These are phyloP conservation scores for Ceratosolen solmsi DNA, from an alignment of 1,140 invertebrate species.

Conservation along the genomic window DNA sequence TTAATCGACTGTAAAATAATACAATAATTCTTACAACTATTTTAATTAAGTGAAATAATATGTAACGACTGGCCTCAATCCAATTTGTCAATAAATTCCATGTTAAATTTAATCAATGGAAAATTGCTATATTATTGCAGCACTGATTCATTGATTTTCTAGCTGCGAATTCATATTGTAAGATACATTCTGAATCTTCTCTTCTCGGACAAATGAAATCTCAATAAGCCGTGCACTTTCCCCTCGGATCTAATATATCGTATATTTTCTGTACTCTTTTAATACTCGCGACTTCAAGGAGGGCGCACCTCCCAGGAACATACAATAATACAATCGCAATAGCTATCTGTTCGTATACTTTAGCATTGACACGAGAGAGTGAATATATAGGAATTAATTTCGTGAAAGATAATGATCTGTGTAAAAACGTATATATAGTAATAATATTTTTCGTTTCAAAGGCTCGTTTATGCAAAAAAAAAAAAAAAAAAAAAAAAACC, in stretches of 20 bases:
- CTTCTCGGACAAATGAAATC: neutral
- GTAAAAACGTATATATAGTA: neutral
- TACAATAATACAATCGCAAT: neutral
- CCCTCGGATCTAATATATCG: neutral
- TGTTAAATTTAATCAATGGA: constrained; percentile 28
- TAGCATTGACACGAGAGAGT: no score
- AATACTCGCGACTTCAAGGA: neutral
- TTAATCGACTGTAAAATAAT: neutral
- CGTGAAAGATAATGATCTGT: neutral
- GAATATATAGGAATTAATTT: neutral
- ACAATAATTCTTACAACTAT: neutral
- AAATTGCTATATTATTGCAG: constrained; percentile 2
- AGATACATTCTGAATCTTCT: neutral
- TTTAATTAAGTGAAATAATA: neutral
- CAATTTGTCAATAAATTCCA: constrained; percentile 24
- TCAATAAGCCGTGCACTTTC: neutral
- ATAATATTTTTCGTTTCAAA: neutral
- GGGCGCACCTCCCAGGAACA: neutral
- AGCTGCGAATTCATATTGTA: neutral
- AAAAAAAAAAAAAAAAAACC: no score
- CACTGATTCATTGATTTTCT: neutral
- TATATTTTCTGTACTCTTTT: neutral
- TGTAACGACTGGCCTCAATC: neutral
- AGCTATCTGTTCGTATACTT: no score
- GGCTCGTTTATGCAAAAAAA: neutral